Base-by-base conservation (phyloP, 2,888 invertebrate genomes). In the Geotrupes spiniger region DNA sequence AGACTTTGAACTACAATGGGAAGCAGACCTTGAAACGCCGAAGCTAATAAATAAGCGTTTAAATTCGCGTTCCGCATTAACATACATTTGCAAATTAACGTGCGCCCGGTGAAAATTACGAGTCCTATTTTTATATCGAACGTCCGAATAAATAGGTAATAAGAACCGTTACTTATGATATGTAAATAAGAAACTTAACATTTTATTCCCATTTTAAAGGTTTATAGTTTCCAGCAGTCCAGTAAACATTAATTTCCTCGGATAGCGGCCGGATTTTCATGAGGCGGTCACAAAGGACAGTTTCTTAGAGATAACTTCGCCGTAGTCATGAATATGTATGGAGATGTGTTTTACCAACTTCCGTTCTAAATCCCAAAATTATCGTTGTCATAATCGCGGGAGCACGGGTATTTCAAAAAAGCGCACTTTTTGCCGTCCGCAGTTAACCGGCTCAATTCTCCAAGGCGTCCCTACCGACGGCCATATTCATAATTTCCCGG, bases 171-270 rank as follows among this genome's bases (percentile, higher is more conserved):
- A 45, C 46, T 47, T 51, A 43, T 47, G 47, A 51, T 47, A 46
- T 51, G 51, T 51, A 53, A 53, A 56, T 56, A 47, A 25, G 42
- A 33, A 40, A 37, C 43, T 67, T 66, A 64, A 62, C 67, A 66
- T 68, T 68, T 68, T 66, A 62, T 65, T 64, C 65, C 63, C 67
- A 68, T 67, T 66, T 64, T 63, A 59, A 62, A 63, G 62, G 64
- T 68, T 68, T 65, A 66, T 64, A 64, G 64, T 65, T 65, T 64
- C 64, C 63, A 63, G 56, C 58, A 60, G 61, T 62, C 63, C 60
- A 59, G 63, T 57, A 59, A 62, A 59, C 64, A 64, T 65, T 64
- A 65, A 64, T 64, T 63, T 61, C 59, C 61, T 58, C 54, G 61
- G 63, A 65, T 63, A 60, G 63, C 59, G 51, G 56, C 54, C 56